A percentile compares a stretch with the other conserved stretches of the same genome.
Evolutionary conservation across 2,888 invertebrate species (phyloP).

Genomic region (Acholoe squamosa): DNA sequence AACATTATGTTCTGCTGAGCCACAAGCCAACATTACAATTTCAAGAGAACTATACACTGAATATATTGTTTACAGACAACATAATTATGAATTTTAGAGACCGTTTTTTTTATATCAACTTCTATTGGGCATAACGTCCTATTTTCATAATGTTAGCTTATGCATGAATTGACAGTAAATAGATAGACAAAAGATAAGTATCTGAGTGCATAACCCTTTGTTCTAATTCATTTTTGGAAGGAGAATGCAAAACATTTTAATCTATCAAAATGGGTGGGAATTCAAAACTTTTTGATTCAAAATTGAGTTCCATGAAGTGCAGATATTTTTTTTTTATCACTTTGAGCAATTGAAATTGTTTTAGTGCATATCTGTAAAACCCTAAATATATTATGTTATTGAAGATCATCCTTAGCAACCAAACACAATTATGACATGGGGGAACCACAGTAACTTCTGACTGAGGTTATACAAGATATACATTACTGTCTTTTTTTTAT

Average conservation of each 20-base stretch:
- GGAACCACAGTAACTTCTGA: not conserved
- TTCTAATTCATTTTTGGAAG: too few species aligned
- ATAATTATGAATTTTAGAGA: not conserved
- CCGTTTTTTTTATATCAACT: not conserved
- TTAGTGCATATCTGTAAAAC: too few species aligned
- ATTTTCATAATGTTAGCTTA: slow-evolving; percentile 5
- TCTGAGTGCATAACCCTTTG: not conserved
- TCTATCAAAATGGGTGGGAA: too few species aligned
- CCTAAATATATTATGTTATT: too few species aligned
- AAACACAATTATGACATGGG: too few species aligned
- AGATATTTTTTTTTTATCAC: too few species aligned
- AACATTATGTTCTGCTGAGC: not conserved
- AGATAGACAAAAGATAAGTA: not conserved
- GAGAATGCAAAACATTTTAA: too few species aligned
- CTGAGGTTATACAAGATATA: not conserved
- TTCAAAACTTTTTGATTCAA: too few species aligned
- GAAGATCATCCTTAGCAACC: too few species aligned
- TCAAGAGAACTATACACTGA: slow-evolving; percentile 19
- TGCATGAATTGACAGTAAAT: not conserved
- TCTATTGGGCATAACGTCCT: not conserved
- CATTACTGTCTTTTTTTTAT: too few species aligned
- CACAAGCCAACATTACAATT: not conserved
- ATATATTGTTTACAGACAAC: slow-evolving; percentile 8
- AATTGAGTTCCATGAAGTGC: too few species aligned
- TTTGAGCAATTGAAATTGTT: too few species aligned